Percentiles rank a stretch among this genome's conserved stretches.
Evolutionary conservation across 2,797 vertebrate species (phyloP).

Genomic region (Momotus momota): DNA sequence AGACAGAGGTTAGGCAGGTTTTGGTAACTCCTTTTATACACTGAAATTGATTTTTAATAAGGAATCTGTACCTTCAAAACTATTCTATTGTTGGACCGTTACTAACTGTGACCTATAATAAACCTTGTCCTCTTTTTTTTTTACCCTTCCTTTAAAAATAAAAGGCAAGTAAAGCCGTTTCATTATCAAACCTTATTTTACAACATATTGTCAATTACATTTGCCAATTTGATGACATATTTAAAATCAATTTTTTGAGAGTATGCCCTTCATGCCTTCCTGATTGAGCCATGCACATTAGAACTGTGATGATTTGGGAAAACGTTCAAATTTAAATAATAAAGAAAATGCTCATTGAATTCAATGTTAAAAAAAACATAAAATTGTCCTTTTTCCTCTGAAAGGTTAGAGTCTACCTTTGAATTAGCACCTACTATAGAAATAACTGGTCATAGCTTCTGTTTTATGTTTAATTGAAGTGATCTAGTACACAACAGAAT

Average conservation of each 20-base stretch:
- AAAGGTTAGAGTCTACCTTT: neutral
- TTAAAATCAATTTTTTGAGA: neutral
- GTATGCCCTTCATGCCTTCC: neutral
- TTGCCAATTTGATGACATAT: neutral
- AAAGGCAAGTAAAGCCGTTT: neutral
- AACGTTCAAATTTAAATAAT: neutral
- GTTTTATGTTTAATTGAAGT: neutral
- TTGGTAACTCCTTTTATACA: neutral
- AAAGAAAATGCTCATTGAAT: neutral
- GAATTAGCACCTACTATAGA: neutral
- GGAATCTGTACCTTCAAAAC: neutral
- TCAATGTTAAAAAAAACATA: neutral
- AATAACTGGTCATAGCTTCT: neutral
- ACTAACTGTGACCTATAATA: neutral
- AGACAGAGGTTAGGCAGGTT: neutral
- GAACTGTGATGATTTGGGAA: neutral
- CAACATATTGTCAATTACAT: neutral
- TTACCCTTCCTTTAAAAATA: neutral
- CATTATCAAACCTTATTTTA: neutral
- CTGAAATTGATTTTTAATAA: neutral
- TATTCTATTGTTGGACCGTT: neutral
- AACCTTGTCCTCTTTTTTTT: neutral
- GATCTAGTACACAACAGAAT: neutral
- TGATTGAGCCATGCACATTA: neutral
- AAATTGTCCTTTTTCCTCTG: fast-evolving